These are phyloP conservation scores for Vollenhovia emeryi DNA, from an alignment of 1,140 invertebrate genomes.

Conservation along the genomic window DNA sequence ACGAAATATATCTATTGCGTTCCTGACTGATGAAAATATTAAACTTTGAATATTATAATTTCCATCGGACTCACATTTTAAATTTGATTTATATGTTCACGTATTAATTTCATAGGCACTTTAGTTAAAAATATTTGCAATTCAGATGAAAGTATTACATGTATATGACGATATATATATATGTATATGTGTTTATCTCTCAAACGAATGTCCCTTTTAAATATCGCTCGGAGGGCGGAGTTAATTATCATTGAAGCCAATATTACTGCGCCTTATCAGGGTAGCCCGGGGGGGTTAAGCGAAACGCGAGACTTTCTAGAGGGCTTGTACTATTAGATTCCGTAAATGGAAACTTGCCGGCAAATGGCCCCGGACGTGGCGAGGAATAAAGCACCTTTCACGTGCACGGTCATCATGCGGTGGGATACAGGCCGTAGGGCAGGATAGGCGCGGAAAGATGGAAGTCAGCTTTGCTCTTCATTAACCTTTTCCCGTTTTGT, in stretches of 20 bases:
- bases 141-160: background rate
- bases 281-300: slow-evolving; percentile 4
- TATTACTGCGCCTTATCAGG: slow-evolving; percentile 11
- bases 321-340: slow-evolving; percentile 70
- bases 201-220: background rate
- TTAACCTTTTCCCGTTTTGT: slow-evolving; percentile 53
- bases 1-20: background rate
- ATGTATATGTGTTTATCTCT: too few species aligned
- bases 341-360: slow-evolving; percentile 77
- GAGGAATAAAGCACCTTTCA: slow-evolving; percentile 65
- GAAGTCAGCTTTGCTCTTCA: slow-evolving; percentile 55
- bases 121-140: background rate
- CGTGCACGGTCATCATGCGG: slow-evolving; percentile 53
- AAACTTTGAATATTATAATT: background rate
- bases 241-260: slow-evolving; percentile 5
- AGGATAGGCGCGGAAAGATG: slow-evolving; percentile 55
- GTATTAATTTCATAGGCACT: background rate
- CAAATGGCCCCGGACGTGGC: slow-evolving; percentile 68
- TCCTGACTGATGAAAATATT: background rate
- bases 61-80: background rate
- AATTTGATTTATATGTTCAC: background rate
- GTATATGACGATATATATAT: background rate
- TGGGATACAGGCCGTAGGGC: slow-evolving; percentile 8
- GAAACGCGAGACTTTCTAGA: slow-evolving; percentile 64
- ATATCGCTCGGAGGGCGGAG: too few species aligned